Conservation (phyloP, 2,113 vertebrate genomes). For the Muntiacus reevesi region DNA sequence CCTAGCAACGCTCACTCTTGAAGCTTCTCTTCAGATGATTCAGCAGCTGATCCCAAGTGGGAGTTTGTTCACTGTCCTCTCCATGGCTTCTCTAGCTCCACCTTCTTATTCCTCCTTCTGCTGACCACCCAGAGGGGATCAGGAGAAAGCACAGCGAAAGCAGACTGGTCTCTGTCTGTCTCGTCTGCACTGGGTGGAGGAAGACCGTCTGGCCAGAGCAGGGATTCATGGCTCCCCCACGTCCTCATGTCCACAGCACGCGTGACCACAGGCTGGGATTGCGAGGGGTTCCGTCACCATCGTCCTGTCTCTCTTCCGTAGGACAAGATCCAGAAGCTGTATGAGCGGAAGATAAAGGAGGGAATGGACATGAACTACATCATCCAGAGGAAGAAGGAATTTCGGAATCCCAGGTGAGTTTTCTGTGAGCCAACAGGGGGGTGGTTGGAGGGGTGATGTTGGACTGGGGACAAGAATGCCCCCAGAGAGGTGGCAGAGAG, state of each 20-base stretch:
- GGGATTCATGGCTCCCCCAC: background rate
- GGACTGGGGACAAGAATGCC: background rate
- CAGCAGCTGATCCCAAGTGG: background rate
- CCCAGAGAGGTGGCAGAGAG: background rate
- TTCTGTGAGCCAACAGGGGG: background rate
- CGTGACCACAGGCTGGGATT: background rate
- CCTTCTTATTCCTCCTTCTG: background rate
- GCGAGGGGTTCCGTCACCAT: background rate
- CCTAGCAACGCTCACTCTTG: background rate
- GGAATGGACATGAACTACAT: constrained; percentile 97
- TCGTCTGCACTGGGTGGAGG: background rate
- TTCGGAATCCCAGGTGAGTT: constrained; percentile 95
- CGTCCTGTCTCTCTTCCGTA: constrained; percentile 52
- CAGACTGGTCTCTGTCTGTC: background rate
- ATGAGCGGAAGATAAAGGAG: constrained; percentile 93
- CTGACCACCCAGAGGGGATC: background rate
- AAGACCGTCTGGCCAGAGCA: background rate
- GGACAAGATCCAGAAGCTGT: constrained; percentile 98
- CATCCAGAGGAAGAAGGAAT: constrained; percentile 98
- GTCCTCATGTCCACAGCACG: background rate
- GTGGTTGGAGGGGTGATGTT: background rate
- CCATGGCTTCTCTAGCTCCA: background rate
- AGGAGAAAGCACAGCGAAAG: background rate
- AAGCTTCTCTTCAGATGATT: background rate
- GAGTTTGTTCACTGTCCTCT: background rate